A percentile compares a stretch with the other conserved stretches of the same genome.
phyloP scores from a whole-genome alignment of 1,140 invertebrate genomes.

The Steinernema khuongi region DNA sequence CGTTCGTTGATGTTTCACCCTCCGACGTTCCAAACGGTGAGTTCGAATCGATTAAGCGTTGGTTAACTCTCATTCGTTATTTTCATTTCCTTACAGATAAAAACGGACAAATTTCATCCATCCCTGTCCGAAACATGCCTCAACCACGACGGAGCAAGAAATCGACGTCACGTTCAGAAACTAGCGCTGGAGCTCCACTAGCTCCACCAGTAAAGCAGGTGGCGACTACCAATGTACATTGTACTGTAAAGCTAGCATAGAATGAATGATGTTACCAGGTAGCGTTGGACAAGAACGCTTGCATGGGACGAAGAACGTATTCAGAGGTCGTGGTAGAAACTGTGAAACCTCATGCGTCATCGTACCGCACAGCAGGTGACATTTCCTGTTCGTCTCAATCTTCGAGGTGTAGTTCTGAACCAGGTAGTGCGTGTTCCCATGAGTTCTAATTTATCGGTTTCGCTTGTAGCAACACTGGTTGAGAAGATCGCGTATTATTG shows the following conservation, averaged over 20 bases:
- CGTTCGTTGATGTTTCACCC: neutral
- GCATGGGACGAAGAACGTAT: slow-evolving; percentile 37
- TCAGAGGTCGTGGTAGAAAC: slow-evolving; percentile 49
- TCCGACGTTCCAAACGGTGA: no score
- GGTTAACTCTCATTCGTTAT: neutral
- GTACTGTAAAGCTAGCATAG: neutral
- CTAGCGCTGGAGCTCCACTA: neutral
- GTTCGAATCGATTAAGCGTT: neutral
- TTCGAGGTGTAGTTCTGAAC: neutral
- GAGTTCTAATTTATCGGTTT: neutral
- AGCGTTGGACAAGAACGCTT: neutral
- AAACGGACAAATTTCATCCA: neutral
- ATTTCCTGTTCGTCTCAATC: slow-evolving; percentile 21
- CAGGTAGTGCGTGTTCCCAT: slow-evolving; percentile 6
- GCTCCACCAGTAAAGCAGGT: neutral
- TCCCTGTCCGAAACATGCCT: neutral
- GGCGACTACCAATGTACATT: neutral
- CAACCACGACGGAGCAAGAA: neutral
- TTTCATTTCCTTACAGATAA: neutral
- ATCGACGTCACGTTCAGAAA: neutral
- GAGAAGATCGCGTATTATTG: slow-evolving; percentile 70
- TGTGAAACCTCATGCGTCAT: slow-evolving; percentile 24
- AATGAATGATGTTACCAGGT: neutral
- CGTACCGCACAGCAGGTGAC: slow-evolving; percentile 17
- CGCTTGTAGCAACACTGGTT: neutral